Conservation (phyloP, 2,888 invertebrate species). For the Micoletzkya japonica region DNA sequence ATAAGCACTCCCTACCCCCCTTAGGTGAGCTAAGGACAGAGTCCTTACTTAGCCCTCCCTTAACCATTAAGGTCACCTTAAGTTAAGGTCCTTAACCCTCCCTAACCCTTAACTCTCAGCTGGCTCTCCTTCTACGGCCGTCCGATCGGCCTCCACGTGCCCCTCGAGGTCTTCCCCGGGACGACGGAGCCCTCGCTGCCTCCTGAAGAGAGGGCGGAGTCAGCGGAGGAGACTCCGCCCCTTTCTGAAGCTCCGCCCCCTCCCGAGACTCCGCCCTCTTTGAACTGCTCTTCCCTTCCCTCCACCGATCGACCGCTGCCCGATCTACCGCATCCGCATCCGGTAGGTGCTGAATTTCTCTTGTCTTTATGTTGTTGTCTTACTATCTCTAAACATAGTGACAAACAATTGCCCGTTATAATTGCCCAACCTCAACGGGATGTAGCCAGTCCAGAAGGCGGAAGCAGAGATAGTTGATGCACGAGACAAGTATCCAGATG, state of each 20-base stretch:
- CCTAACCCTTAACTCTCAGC: slow-evolving; percentile 37
- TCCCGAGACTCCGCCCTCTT: too few species aligned
- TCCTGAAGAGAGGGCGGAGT: too few species aligned
- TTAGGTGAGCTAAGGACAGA: too few species aligned
- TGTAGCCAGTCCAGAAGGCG: slow-evolving; percentile 46
- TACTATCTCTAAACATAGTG: background rate
- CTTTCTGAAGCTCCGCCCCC: too few species aligned
- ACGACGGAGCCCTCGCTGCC: slow-evolving; percentile 19
- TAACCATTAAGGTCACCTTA: background rate
- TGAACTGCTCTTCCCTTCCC: too few species aligned
- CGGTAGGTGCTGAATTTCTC: slow-evolving; percentile 7
- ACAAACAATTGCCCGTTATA: background rate
- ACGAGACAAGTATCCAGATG: slow-evolving; percentile 53
- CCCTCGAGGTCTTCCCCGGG: slow-evolving; percentile 26
- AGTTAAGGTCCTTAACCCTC: background rate
- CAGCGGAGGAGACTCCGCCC: too few species aligned
- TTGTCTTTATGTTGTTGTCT: too few species aligned
- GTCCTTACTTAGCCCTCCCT: too few species aligned
- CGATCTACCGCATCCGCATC: slow-evolving; percentile 5
- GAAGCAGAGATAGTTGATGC: slow-evolving; percentile 47
- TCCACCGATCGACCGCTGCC: background rate
- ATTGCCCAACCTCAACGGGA: slow-evolving; percentile 30
- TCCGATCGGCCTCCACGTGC: slow-evolving; percentile 36
- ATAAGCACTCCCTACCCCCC: too few species aligned
- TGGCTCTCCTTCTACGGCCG: slow-evolving; percentile 47